phyloP scores from a whole-genome alignment of 2,888 invertebrate species.

The Metacarcinus magister region DNA sequence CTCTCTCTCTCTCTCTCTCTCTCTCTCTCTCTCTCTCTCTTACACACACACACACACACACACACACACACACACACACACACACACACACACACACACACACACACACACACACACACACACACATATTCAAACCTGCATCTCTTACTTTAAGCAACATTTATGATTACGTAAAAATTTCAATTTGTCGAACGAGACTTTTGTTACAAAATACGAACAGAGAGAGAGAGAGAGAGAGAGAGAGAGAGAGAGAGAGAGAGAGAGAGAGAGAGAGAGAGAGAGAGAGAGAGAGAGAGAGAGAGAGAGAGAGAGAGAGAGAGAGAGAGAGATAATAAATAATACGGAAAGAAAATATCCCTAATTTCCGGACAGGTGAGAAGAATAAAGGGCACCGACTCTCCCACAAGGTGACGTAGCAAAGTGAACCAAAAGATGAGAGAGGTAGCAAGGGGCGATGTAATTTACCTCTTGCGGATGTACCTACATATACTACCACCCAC shows the following conservation, averaged over 20 bases:
- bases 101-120: constrained; percentile 44
- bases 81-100: constrained; percentile 40
- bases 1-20: not conserved
- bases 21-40: not conserved
- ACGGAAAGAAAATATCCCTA: not conserved
- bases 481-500: not conserved
- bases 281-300: constrained; percentile 45
- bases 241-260: constrained; percentile 43
- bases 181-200: not conserved
- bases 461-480: constrained; percentile 41
- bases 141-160: not conserved
- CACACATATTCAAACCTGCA: not conserved
- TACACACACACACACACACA: not conserved
- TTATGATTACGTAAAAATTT: not conserved
- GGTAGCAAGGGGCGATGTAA: not conserved
- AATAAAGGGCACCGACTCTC: not conserved
- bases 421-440: not conserved
- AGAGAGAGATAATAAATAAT: too few relatives aligned
- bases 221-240: constrained; percentile 36
- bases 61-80: not conserved
- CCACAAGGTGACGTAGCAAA: not conserved
- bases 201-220: not conserved
- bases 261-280: constrained; percentile 50
- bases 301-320: constrained; percentile 40
- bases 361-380: not conserved